Conservation (phyloP, 1,140 invertebrate genomes). For the Palaemon carinicauda region DNA sequence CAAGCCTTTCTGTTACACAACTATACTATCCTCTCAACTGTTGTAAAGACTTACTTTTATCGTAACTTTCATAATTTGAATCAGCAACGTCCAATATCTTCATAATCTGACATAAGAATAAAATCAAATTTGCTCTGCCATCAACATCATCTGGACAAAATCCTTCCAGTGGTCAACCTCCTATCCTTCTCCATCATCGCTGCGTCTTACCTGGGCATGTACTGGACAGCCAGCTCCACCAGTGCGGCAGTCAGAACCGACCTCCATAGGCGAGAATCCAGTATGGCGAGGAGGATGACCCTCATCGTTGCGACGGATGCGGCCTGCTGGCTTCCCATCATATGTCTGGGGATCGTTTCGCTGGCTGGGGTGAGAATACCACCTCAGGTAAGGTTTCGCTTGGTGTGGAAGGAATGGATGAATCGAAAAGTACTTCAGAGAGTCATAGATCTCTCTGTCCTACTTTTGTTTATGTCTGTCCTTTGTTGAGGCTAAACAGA, state of each 20-base stretch:
- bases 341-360: conserved; percentile 67
- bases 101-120: too few species aligned
- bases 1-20: too few species aligned
- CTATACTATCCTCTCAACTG: neutral
- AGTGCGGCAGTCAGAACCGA: conserved; percentile 64
- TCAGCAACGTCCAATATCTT: neutral
- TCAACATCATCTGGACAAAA: too few species aligned
- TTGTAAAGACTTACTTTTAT: too few species aligned
- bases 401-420: too few species aligned
- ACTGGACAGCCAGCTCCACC: conserved; percentile 67
- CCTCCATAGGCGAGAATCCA: conserved; percentile 62
- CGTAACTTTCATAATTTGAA: neutral
- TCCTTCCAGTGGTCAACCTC: conserved; percentile 66
- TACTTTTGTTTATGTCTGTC: too few species aligned
- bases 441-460: too few species aligned
- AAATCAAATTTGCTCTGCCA: too few species aligned
- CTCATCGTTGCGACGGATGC: conserved; percentile 71
- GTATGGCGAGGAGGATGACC: conserved; percentile 70
- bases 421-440: too few species aligned
- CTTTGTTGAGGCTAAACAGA: too few species aligned
- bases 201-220: conserved; percentile 71
- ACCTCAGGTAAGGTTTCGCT: conserved; percentile 64
- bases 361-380: conserved; percentile 66
- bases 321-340: conserved; percentile 71
- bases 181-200: conserved; percentile 69